Evolutionary conservation across 2,113 vertebrate genomes (phyloP).

Genomic region (Indicator maculatus): DNA sequence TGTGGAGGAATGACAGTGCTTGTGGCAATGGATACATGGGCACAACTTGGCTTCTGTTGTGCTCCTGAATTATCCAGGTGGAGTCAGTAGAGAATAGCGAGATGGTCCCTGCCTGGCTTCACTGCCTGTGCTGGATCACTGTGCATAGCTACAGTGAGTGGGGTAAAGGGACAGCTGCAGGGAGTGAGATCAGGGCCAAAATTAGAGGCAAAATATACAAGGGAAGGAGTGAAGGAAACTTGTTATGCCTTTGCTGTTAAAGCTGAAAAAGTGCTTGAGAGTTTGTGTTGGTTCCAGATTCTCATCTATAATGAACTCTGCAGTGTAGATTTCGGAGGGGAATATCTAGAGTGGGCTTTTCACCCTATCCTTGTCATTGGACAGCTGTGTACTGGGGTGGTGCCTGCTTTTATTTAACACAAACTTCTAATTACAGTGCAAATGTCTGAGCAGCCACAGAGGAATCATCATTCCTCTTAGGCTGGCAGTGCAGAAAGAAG

Average conservation of each 20-base stretch:
- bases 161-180: neutral
- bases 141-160: neutral
- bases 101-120: neutral
- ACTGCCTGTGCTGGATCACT: neutral
- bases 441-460: neutral
- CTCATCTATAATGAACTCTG: neutral
- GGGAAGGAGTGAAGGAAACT: neutral
- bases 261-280: neutral
- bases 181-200: neutral
- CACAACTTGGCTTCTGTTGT: fast-evolving
- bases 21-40: fast-evolving
- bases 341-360: neutral
- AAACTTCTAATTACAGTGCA: neutral
- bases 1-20: neutral
- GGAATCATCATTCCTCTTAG: neutral
- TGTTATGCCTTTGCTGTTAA: neutral
- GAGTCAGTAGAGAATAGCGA: neutral
- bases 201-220: neutral
- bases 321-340: neutral
- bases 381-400: neutral
- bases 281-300: neutral
- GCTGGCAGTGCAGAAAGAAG: neutral
- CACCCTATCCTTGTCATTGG: neutral
- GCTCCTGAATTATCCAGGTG: neutral
- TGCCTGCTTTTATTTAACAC: neutral